Conservation (phyloP, 2,113 vertebrate species). For the Paramormyrops kingsleyae region DNA sequence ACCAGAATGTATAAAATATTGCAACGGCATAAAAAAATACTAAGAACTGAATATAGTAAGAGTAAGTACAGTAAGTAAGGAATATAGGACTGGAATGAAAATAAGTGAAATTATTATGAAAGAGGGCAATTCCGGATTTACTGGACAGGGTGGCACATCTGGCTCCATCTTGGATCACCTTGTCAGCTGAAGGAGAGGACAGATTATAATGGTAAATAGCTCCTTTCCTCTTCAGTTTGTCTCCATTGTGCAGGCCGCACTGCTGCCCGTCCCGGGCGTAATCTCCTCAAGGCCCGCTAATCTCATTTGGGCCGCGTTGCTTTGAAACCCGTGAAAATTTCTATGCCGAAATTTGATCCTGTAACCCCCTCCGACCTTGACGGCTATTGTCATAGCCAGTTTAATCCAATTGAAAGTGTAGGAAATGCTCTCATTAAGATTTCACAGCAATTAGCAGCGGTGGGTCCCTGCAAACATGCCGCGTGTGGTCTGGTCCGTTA, state of each 20-base stretch:
- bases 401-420: slow-evolving; percentile 7
- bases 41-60: not conserved
- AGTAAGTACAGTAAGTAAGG: not conserved
- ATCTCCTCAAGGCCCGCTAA: not conserved
- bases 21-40: not conserved
- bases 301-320: not conserved
- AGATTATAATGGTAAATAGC: not conserved
- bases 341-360: not conserved
- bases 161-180: not conserved
- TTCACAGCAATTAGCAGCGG: not conserved
- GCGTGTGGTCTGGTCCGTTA: not conserved
- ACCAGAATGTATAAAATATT: not conserved
- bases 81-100: not conserved
- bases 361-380: not conserved
- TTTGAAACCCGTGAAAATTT: slow-evolving; percentile 13
- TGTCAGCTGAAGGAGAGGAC: not conserved
- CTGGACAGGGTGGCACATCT: not conserved
- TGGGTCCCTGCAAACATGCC: not conserved
- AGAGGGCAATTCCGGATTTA: not conserved
- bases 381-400: slow-evolving; percentile 4
- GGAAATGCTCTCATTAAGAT: not conserved
- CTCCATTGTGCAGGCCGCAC: not conserved
- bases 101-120: not conserved
- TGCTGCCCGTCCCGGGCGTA: not conserved
- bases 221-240: not conserved